Evolutionary conservation across 2,113 vertebrate species (phyloP).

Genomic region (Tapirus terrestris): DNA sequence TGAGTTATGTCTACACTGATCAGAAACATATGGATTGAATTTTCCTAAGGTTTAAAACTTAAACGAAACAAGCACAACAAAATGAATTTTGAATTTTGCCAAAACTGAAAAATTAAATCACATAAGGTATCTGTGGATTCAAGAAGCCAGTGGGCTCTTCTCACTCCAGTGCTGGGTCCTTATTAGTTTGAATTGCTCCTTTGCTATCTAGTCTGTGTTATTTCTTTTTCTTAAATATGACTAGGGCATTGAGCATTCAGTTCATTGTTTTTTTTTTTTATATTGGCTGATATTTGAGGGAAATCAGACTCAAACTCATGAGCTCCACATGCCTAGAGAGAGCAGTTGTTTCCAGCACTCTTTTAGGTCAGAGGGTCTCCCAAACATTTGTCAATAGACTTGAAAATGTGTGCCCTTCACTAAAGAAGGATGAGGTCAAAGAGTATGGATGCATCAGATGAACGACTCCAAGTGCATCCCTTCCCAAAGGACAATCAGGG

Average conservation of each 20-base stretch:
- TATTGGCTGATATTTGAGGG: background rate
- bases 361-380: background rate
- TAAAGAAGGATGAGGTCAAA: background rate
- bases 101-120: slow-evolving; percentile 20
- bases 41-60: slow-evolving; percentile 50
- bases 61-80: slow-evolving; percentile 19
- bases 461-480: background rate
- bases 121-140: background rate
- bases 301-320: background rate
- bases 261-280: background rate
- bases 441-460: background rate
- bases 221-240: background rate
- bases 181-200: background rate
- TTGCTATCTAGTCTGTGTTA: background rate
- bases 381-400: background rate
- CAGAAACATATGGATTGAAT: slow-evolving; percentile 23
- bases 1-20: background rate
- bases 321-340: background rate
- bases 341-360: background rate
- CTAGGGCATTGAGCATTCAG: background rate
- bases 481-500: background rate
- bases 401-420: background rate
- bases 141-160: background rate
- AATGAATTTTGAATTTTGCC: slow-evolving; percentile 22
- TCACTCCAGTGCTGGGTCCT: background rate